Evolutionary conservation across 2,797 vertebrate species (phyloP).

Genomic region (Myripristis jacobus): DNA sequence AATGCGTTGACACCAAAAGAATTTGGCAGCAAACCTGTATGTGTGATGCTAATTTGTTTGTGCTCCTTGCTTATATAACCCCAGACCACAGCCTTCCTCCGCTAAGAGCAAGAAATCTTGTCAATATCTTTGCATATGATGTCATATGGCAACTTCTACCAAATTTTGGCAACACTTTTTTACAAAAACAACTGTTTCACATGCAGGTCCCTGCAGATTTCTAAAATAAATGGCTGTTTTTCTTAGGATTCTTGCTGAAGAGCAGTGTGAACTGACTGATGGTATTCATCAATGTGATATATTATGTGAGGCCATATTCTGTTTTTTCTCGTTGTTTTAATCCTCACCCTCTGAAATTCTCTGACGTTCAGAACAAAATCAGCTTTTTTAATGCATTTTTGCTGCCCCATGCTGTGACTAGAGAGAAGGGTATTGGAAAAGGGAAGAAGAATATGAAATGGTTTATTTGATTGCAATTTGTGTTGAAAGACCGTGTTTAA

Average conservation of each 20-base stretch:
- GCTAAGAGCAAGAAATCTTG: no score
- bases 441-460: background rate
- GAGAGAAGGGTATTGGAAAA: slow-evolving; percentile 6
- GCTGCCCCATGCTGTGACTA: slow-evolving; percentile 12
- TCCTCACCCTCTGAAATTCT: background rate
- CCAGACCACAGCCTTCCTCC: no score
- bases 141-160: no score
- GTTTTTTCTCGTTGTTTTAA: background rate
- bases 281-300: background rate
- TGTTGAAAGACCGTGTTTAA: background rate
- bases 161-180: no score
- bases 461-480: background rate
- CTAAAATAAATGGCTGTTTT: background rate
- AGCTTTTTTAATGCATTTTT: background rate
- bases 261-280: slow-evolving; percentile 19
- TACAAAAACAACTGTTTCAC: no score
- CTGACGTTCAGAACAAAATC: slow-evolving; percentile 18
- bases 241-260: slow-evolving; percentile 4
- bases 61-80: no score
- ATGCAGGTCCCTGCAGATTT: no score
- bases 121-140: no score
- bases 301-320: slow-evolving; percentile 9
- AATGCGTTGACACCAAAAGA: no score
- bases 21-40: no score
- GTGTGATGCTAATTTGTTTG: no score